Evolutionary conservation across 2,113 vertebrate genomes (phyloP), one percentile per base, ranked within the genome.

Genomic region (Marmota flaviventris): DNA sequence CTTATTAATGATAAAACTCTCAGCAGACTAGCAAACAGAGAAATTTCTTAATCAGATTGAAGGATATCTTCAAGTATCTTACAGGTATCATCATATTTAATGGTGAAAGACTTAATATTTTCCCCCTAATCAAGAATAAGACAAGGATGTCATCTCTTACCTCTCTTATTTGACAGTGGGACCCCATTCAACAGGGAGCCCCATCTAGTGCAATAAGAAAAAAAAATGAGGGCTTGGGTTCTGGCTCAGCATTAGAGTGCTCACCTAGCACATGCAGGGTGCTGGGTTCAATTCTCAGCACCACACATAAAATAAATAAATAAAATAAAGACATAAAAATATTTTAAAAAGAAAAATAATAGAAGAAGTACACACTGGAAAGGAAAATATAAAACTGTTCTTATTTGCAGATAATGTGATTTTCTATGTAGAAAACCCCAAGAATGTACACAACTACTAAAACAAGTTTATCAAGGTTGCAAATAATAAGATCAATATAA

Each of bases 71-170:
- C 56, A 84, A 82, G 93, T 85, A 91, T 48, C 34, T 29, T 87
- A 79, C 0, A 91, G 42, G 24, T 93, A 45, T 61, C 12, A 85
- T 79, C 27, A 53, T 63, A 76, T 70, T 70, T 75, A 95, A 93
- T 63, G 29, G 20, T 48, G 65, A 88, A 89, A 94, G 39, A 91
- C 48, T n/a, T 45, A 96, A 96, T 42, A 42, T 37, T 69, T 91
- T 95, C 20, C 17, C 27, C 48, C 20, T 69, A 76, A 87, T 56
- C 5, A 14, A 94, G 63, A 75, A 67, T 22, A 86, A 86, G 45
- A 73, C 81, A 45, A 88, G 13, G 48, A 63, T 75, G 16, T 37
- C 67, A 89, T 75, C 27, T 75, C 29, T 91, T 9, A 70, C 1
- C 27, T 95, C 12, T 53, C 22, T 29, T 88, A 53, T 45, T 73